phyloP scores from a whole-genome alignment of 2,888 invertebrate genomes.

The Druceiella hillmani region DNA sequence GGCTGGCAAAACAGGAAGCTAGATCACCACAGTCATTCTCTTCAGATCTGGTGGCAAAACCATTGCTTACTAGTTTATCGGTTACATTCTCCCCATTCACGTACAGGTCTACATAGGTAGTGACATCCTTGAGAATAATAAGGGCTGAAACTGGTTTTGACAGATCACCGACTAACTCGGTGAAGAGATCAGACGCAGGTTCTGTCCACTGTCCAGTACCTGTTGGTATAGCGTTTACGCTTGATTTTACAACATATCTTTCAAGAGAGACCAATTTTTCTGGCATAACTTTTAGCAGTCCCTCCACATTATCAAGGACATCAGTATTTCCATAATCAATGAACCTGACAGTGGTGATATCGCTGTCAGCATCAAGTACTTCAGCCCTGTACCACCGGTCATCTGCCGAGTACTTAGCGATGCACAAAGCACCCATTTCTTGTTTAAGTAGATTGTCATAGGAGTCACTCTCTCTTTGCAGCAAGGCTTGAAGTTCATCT shows the following conservation, averaged over 20 bases:
- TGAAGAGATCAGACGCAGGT: slow-evolving; percentile 54
- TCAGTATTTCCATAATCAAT: slow-evolving; percentile 78
- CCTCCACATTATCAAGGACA: slow-evolving; percentile 58
- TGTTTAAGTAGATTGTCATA: slow-evolving; percentile 52
- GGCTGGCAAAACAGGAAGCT: slow-evolving; percentile 66
- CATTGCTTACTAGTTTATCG: slow-evolving; percentile 54
- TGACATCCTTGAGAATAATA: slow-evolving; percentile 53
- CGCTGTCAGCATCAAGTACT: slow-evolving; percentile 72
- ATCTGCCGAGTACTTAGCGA: slow-evolving; percentile 78
- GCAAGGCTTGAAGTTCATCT: slow-evolving; percentile 55
- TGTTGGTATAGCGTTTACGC: slow-evolving; percentile 61
- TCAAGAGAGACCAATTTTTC: slow-evolving; percentile 51
- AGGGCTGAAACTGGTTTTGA: slow-evolving; percentile 46
- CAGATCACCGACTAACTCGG: slow-evolving; percentile 44
- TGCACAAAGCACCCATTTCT: slow-evolving; percentile 59
- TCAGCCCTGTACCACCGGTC: slow-evolving; percentile 90
- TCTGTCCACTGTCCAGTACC: slow-evolving; percentile 62
- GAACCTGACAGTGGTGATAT: slow-evolving; percentile 71
- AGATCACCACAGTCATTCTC: slow-evolving; percentile 47
- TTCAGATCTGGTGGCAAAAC: slow-evolving; percentile 52
- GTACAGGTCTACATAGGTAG: slow-evolving; percentile 61
- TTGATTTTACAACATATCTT: slow-evolving; percentile 57
- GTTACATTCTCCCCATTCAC: slow-evolving; percentile 55
- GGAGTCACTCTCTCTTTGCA: slow-evolving; percentile 53
- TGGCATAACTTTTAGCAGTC: slow-evolving; percentile 57